A percentile compares a stretch with the other conserved stretches of the same genome.
Conservation (phyloP, 2,888 invertebrate genomes). For the Drosophila siamana region DNA sequence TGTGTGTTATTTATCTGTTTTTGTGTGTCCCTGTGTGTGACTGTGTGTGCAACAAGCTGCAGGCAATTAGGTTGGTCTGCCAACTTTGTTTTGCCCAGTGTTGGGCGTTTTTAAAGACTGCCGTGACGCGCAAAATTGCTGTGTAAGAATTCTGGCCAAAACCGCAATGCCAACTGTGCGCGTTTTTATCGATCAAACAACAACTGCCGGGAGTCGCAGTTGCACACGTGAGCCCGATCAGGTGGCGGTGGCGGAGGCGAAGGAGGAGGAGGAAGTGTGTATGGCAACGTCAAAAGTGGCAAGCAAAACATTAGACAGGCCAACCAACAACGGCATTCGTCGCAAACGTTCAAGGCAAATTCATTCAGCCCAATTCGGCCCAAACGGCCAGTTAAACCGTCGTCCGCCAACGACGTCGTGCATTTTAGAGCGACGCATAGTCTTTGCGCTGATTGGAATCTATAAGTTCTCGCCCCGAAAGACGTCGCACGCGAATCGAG, state of each 20-base stretch:
- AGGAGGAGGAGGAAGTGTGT: slow-evolving; percentile 32
- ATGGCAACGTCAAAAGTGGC: slow-evolving; percentile 76
- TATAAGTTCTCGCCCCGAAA: slow-evolving; percentile 50
- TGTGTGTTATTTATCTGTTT: no score
- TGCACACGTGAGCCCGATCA: slow-evolving; percentile 54
- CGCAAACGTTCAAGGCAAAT: slow-evolving; percentile 24
- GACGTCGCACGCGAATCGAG: slow-evolving; percentile 70
- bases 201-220: slow-evolving; percentile 1
- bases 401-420: slow-evolving; percentile 26
- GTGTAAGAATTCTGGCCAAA: slow-evolving; percentile 47
- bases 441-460: slow-evolving; percentile 68
- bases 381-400: slow-evolving; percentile 56
- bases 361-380: slow-evolving; percentile 58
- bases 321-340: slow-evolving; percentile 17
- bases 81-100: slow-evolving; percentile 62
- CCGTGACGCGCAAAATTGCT: slow-evolving; percentile 39
- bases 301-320: slow-evolving; percentile 67
- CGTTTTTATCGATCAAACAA: slow-evolving; percentile 71
- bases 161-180: slow-evolving; percentile 62
- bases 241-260: no score
- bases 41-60: slow-evolving; percentile 40
- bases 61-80: slow-evolving; percentile 70
- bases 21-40: no score
- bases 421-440: slow-evolving; percentile 52
- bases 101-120: slow-evolving; percentile 37